Base-by-base conservation (phyloP, 1,140 invertebrate genomes). In the Phthorimaea operculella region DNA sequence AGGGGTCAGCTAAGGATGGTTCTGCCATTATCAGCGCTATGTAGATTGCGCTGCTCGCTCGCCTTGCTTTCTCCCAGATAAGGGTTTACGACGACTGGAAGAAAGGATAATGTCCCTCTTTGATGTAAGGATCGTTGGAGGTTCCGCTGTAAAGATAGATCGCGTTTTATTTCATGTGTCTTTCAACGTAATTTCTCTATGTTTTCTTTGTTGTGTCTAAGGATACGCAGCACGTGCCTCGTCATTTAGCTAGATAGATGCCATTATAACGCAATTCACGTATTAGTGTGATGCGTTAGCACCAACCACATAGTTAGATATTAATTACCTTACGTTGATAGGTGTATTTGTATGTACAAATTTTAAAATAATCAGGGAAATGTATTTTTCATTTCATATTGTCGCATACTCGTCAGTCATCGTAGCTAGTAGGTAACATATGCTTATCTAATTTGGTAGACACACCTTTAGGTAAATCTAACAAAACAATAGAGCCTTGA, bases 41-140 rank as follows among this genome's bases (percentile, higher is more conserved):
- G 80, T 80, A 83, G 80, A 83, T 83, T 80, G 79, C 68, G 70
- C 67, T 63, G 68, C 62, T 62, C 51, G 64, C 67, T 74, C 66
- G 77, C 70, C 64, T 76, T 79, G 79, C 78, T 82, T 82, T 79
- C 80, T 74, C 76, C 60, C 64, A 81, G 81, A 84, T 84, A 84
- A 84, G 79, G 71, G 76, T 84, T 84, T 76, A 79, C 60, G 68
- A 49, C 60, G 70, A 64, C 64, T 66, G 69, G 76, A 77, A 79
- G 79, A 84, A 84, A 80, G 81, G 81, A 84, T 84, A 84, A 83
- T 78, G 72, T 78, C 70, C 68, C 72, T 64, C 60, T 76, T 79
- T 79, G 74, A 81, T 77, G 79, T 74, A 75, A 72, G 63, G 61
- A 68, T 74, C 72, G 74, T 63, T 66, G 62, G 59, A 54, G 64